These are phyloP conservation scores for Myocastor coypus DNA, from an alignment of 2,113 vertebrate species.

Conservation along the genomic window DNA sequence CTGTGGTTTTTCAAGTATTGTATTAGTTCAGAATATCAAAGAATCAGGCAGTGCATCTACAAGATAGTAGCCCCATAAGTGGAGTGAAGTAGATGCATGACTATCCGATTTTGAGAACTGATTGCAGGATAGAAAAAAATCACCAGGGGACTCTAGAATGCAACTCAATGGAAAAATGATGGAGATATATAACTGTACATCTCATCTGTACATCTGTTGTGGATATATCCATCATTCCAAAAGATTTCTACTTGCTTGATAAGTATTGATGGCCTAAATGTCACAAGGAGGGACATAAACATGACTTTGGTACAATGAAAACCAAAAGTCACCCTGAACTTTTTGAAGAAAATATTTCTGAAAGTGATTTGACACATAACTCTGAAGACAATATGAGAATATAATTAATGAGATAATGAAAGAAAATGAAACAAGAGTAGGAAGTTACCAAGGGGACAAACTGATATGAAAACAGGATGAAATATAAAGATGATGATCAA, in stretches of 20 bases:
- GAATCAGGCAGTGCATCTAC: background rate
- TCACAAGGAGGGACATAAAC: background rate
- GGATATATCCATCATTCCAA: background rate
- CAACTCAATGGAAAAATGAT: background rate
- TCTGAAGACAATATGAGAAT: conserved; percentile 36
- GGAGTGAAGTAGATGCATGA: background rate
- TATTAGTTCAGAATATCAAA: background rate
- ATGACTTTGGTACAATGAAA: background rate
- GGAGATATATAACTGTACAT: background rate
- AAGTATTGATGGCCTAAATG: background rate
- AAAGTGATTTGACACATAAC: conserved; percentile 12
- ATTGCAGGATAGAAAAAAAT: background rate
- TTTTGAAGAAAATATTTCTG: conserved; percentile 23
- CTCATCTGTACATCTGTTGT: background rate
- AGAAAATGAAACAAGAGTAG: background rate
- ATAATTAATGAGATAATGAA: background rate
- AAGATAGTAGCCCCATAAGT: background rate
- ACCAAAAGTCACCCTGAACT: background rate
- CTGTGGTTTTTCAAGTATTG: background rate
- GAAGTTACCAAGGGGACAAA: conserved; percentile 33
- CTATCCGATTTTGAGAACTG: background rate
- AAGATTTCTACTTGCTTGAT: background rate
- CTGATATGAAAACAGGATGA: background rate
- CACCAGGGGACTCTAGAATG: conserved; percentile 20
- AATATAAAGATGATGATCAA: background rate